phyloP scores from a whole-genome alignment of 2,797 vertebrate species.

The Bradypodion ventrale region DNA sequence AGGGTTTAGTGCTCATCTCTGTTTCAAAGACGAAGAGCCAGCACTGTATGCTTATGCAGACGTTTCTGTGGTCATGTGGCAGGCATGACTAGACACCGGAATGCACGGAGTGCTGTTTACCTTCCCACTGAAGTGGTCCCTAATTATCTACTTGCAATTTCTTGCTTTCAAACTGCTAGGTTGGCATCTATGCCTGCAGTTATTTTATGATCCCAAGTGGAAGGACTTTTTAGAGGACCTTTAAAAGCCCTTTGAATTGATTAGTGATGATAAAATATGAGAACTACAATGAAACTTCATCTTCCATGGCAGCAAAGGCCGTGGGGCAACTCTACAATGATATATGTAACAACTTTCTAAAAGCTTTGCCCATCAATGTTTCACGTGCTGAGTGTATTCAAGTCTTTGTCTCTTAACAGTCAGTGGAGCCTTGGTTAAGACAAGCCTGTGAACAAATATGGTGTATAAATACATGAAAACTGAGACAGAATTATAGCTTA shows the following conservation, averaged over 20 bases:
- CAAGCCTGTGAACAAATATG: not conserved
- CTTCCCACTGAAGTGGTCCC: too few species aligned
- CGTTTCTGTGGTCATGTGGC: too few species aligned
- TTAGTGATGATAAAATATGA: not conserved
- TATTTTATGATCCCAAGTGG: not conserved
- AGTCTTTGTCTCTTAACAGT: not conserved
- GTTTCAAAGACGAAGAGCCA: too few species aligned
- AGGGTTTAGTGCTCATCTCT: too few species aligned
- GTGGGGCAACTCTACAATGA: not conserved
- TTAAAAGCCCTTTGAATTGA: not conserved
- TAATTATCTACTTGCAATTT: too few species aligned
- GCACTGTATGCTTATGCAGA: too few species aligned
- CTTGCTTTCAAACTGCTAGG: too few species aligned
- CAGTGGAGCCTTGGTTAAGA: not conserved
- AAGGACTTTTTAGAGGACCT: not conserved
- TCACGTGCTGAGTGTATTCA: too few species aligned
- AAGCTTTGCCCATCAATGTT: not conserved
- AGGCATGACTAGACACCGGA: too few species aligned
- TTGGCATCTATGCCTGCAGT: not conserved
- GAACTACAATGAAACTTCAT: not conserved
- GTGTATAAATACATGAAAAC: not conserved
- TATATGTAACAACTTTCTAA: too few species aligned
- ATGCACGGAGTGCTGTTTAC: too few species aligned
- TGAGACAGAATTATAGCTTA: not conserved
- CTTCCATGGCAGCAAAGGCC: not conserved